These are phyloP conservation scores for Drosophila suzukii DNA, from an alignment of 1,140 invertebrate species.

Conservation along the genomic window DNA sequence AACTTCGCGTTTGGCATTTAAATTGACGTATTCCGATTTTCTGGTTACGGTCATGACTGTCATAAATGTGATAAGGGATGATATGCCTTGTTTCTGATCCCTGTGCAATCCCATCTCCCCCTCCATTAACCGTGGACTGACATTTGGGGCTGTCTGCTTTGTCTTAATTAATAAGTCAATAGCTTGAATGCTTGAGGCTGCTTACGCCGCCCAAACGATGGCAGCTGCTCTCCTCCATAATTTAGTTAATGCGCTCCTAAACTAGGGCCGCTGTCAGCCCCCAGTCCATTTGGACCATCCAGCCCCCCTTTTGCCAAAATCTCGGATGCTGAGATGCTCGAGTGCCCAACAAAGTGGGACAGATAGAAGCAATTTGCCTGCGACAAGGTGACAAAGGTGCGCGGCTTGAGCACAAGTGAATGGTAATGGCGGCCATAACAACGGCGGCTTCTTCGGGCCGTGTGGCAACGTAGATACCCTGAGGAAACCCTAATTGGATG, in stretches of 20 bases:
- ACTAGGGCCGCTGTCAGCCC: constrained; percentile 17
- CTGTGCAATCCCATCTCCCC: not conserved
- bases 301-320: constrained; percentile 6
- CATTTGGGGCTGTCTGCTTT: constrained; percentile 41
- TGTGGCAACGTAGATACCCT: constrained; percentile 10
- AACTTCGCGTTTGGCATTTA: constrained; percentile 63
- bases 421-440: constrained; percentile 33
- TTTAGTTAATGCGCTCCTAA: constrained; percentile 46
- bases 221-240: constrained; percentile 45
- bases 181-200: constrained; percentile 46
- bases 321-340: constrained; percentile 31
- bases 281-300: not conserved
- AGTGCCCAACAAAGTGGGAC: constrained; percentile 33
- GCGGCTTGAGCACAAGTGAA: constrained; percentile 10
- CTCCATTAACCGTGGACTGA: constrained; percentile 1
- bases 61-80: constrained; percentile 79
- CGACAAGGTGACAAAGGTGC: constrained; percentile 47
- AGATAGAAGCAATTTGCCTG: constrained; percentile 58
- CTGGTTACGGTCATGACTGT: constrained; percentile 51
- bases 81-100: constrained; percentile 15
- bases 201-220: constrained; percentile 17
- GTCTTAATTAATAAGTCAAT: constrained; percentile 80
- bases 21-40: constrained; percentile 65
- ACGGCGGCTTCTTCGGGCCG: constrained; percentile 1
- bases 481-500: constrained; percentile 10